Evolutionary conservation across 2,888 invertebrate species (phyloP).

Genomic region (Eurytoma californica): DNA sequence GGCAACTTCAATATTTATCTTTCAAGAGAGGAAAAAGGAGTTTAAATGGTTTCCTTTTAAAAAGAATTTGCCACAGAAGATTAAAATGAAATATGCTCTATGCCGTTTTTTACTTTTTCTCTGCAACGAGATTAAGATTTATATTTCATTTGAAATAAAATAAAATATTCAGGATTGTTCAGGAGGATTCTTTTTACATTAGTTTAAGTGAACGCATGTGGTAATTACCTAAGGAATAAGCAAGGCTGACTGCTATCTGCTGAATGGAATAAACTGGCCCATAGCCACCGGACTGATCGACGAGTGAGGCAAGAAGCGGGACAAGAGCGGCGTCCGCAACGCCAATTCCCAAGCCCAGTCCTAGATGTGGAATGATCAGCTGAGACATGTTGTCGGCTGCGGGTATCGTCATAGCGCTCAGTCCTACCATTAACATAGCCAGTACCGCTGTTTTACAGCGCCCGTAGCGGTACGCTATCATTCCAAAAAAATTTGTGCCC

Average conservation of each 20-base stretch:
- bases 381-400: constrained; percentile 79
- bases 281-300: constrained; percentile 83
- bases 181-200: too few relatives aligned
- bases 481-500: constrained; percentile 87
- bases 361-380: constrained; percentile 85
- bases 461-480: constrained; percentile 80
- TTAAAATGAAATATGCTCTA: not conserved
- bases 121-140: too few relatives aligned
- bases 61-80: too few relatives aligned
- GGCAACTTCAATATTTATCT: too few relatives aligned
- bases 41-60: too few relatives aligned
- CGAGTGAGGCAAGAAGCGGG: constrained; percentile 85
- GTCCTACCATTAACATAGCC: constrained; percentile 80
- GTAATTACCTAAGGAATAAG: constrained; percentile 84
- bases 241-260: constrained; percentile 87
- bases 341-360: constrained; percentile 88
- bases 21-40: too few relatives aligned
- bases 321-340: constrained; percentile 88
- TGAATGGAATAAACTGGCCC: constrained; percentile 89
- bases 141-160: constrained; percentile 30
- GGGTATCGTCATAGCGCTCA: constrained; percentile 82
- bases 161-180: not conserved
- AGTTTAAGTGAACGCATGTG: too few relatives aligned
- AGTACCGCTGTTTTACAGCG: constrained; percentile 80
- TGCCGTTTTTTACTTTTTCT: not conserved